A percentile compares a stretch with the other conserved stretches of the same genome.
These are phyloP conservation scores for Platysteira castanea DNA, from an alignment of 2,113 vertebrate species.

Conservation along the genomic window DNA sequence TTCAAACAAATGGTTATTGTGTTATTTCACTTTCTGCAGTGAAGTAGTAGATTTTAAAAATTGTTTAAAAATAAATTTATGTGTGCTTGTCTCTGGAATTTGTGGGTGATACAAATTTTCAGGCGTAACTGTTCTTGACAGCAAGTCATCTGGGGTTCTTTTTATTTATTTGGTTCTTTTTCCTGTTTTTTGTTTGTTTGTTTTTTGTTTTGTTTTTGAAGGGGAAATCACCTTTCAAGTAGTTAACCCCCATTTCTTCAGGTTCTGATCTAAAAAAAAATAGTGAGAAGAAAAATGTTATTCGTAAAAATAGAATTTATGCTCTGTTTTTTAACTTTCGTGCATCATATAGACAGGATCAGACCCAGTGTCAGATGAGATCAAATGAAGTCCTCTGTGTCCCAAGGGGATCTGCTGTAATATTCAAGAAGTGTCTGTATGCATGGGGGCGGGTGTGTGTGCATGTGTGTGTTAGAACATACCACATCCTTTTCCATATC, in stretches of 20 bases:
- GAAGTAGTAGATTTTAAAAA: not conserved
- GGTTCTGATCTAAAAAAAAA: not conserved
- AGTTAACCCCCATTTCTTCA: not conserved
- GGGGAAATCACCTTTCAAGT: not conserved
- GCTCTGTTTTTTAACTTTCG: not conserved
- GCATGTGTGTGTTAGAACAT: not conserved
- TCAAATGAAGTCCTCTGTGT: not conserved
- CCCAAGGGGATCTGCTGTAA: not conserved
- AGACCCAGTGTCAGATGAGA: not conserved
- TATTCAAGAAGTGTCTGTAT: not conserved
- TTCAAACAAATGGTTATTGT: not conserved
- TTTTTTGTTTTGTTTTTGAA: not conserved
- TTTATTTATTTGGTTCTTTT: not conserved
- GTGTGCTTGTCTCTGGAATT: not conserved
- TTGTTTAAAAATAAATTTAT: not conserved
- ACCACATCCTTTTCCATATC: not conserved
- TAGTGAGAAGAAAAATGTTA: not conserved
- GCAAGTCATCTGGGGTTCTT: not conserved
- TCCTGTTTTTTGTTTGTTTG: rapidly evolving
- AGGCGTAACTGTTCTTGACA: not conserved
- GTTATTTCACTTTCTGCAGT: not conserved
- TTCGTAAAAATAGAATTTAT: not conserved
- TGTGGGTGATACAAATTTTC: not conserved
- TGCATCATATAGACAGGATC: not conserved
- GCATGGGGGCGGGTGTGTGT: rapidly evolving